A percentile compares a stretch with the other conserved stretches of the same genome.
phyloP scores from a whole-genome alignment of 2,888 invertebrate genomes.

The Macrosoma leucophasiata region DNA sequence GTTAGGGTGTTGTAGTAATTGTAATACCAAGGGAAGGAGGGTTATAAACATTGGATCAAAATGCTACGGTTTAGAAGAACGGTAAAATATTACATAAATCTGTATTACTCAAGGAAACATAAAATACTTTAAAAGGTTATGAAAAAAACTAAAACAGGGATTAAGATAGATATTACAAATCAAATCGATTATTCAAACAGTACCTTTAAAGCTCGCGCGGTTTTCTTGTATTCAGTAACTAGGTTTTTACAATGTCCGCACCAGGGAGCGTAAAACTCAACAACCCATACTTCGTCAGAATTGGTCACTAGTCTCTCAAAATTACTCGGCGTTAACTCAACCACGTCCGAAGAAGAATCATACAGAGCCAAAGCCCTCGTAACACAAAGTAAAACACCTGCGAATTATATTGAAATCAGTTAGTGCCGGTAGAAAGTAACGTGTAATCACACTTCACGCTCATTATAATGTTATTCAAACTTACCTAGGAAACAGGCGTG shows the following conservation, averaged over 20 bases:
- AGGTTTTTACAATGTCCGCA: slow-evolving; percentile 94
- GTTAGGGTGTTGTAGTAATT: too few relatives aligned
- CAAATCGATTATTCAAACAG: too few relatives aligned
- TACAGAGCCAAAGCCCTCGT: slow-evolving; percentile 73
- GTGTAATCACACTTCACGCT: slow-evolving; percentile 34
- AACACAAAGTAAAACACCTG: slow-evolving; percentile 56
- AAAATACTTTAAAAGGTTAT: too few relatives aligned
- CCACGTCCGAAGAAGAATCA: slow-evolving; percentile 83
- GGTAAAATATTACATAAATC: too few relatives aligned
- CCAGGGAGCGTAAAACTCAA: slow-evolving; percentile 98
- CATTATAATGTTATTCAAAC: slow-evolving; percentile 37
- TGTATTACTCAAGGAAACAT: too few relatives aligned
- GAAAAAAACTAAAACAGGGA: too few relatives aligned
- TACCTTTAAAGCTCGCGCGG: slow-evolving; percentile 94
- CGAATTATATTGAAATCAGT: slow-evolving; percentile 30
- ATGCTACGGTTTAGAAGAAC: too few relatives aligned
- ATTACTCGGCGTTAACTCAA: slow-evolving; percentile 90
- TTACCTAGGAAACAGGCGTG: slow-evolving; percentile 50
- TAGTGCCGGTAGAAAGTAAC: slow-evolving; percentile 34
- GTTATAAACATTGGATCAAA: too few relatives aligned
- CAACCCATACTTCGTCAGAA: slow-evolving; percentile 93
- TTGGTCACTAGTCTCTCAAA: slow-evolving; percentile 89
- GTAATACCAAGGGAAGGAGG: too few relatives aligned
- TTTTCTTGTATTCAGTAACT: slow-evolving; percentile 95
- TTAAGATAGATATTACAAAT: too few relatives aligned